Evolutionary conservation across 2,113 vertebrate genomes (phyloP), one percentile per base, ranked within the genome.

Genomic region (Corydoras sp.): DNA sequence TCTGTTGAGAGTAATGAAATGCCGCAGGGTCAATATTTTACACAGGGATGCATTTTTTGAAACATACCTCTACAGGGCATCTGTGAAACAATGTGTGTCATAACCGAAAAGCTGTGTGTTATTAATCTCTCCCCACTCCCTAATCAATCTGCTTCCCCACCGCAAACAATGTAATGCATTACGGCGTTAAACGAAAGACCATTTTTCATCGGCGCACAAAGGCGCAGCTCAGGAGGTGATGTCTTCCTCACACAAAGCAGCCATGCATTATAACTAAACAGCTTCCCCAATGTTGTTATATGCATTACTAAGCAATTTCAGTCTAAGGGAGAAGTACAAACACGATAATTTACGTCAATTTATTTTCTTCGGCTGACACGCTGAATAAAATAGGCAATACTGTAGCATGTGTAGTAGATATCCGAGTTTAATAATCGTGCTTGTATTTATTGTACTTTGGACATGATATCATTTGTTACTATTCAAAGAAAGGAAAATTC

Each of bases 11-110:
- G 92, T 94, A 94, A 97, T 94, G 92, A 92, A 92, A 88, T 90
- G 87, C 86, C 55, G 90, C 83, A 81, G 90, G 90, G 92, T 93
- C 92, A 93, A 92, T 95, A 94, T 95, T 93, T 94, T 96, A 93
- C 90, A 93, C 90, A 91, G 85, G 89, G 90, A 93, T 93, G 88
- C 90, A 91, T 96, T 95, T 96, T 93, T 69, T 63, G 58, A 64
- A 89, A 86, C 86, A 88, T 88, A 89, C 82, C 85, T 92, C 88
- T 89, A 83, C 84, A 84, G 88, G 87, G 83, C 85, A 88, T 82
- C 85, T 87, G 87, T 90, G 89, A 93, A 95, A 95, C 92, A 94
- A 92, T 94, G 87, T 86, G 83, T 93, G 92, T 91, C 92, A 93
- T 90, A 93, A 92, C 86, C 93, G 89, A 89, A 89, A 89, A 90